These are phyloP conservation scores for Siniperca undulata DNA, from an alignment of 2,797 vertebrate genomes.

Conservation along the genomic window DNA sequence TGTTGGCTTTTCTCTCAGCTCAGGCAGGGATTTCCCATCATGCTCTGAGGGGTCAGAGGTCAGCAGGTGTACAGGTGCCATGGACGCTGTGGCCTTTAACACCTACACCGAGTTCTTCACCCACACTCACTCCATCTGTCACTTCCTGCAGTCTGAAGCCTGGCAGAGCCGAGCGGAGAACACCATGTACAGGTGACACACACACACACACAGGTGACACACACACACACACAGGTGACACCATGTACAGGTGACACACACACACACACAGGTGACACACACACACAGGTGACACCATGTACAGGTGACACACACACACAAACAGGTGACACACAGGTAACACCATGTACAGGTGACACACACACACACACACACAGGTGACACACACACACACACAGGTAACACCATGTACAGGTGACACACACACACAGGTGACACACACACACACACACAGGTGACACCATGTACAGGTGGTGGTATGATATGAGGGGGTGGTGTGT, in stretches of 20 bases:
- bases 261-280: no score
- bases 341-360: no score
- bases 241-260: not conserved
- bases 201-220: not conserved
- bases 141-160: slow-evolving; percentile 87
- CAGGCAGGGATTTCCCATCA: slow-evolving; percentile 83
- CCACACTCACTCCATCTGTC: slow-evolving; percentile 88
- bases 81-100: slow-evolving; percentile 88
- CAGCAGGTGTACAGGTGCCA: slow-evolving; percentile 83
- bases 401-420: no score
- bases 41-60: slow-evolving; percentile 83
- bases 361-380: no score
- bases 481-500: no score
- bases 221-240: slow-evolving; percentile 56
- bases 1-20: slow-evolving; percentile 70
- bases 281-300: no score
- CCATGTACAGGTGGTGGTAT: no score
- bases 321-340: no score
- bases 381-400: no score
- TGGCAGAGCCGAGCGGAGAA: slow-evolving; percentile 85
- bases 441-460: no score
- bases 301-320: no score
- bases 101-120: slow-evolving; percentile 91
- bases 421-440: no score
- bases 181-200: slow-evolving; percentile 81